These are phyloP conservation scores for Australoheros facetus DNA, from an alignment of 2,797 vertebrate genomes.

Conservation along the genomic window DNA sequence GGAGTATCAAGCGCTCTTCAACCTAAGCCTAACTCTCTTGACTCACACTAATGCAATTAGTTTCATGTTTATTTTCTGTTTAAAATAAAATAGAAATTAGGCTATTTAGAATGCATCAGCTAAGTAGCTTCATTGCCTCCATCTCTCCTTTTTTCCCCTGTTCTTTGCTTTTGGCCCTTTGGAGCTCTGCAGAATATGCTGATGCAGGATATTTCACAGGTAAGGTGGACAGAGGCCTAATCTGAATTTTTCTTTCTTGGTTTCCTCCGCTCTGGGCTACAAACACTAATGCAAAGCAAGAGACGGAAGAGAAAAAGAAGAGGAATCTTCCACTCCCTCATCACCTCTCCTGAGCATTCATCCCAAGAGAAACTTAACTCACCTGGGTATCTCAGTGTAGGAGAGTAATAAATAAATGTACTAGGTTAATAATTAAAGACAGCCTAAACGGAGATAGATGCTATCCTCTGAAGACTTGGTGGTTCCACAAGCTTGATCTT, in stretches of 20 bases:
- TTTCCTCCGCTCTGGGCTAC: conserved; percentile 75
- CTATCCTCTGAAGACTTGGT: conserved; percentile 66
- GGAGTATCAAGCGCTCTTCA: conserved; percentile 18
- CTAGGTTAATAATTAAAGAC: conserved; percentile 81
- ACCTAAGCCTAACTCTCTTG: conserved; percentile 7
- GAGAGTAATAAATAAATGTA: conserved; percentile 77
- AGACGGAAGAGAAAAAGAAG: conserved; percentile 48
- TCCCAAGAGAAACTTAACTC: conserved; percentile 74
- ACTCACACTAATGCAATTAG: conserved; percentile 13
- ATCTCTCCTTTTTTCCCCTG: background rate
- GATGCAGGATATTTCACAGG: conserved; percentile 70
- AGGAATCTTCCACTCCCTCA: conserved; percentile 61
- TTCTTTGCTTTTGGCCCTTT: conserved; percentile 50
- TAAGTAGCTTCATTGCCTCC: conserved; percentile 47
- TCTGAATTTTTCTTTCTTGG: conserved; percentile 52
- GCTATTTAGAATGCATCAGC: conserved; percentile 39
- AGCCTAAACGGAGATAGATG: conserved; percentile 77
- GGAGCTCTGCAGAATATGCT: conserved; percentile 72
- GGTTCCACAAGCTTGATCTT: conserved; percentile 51
- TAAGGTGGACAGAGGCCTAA: conserved; percentile 78
- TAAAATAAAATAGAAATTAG: conserved; percentile 47
- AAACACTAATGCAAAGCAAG: conserved; percentile 65
- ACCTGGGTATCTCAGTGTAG: conserved; percentile 74
- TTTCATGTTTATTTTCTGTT: conserved; percentile 19
- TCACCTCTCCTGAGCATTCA: conserved; percentile 55